Evolutionary conservation across 1,140 invertebrate genomes (phyloP).

Genomic region (Oreohelix idahoensis): DNA sequence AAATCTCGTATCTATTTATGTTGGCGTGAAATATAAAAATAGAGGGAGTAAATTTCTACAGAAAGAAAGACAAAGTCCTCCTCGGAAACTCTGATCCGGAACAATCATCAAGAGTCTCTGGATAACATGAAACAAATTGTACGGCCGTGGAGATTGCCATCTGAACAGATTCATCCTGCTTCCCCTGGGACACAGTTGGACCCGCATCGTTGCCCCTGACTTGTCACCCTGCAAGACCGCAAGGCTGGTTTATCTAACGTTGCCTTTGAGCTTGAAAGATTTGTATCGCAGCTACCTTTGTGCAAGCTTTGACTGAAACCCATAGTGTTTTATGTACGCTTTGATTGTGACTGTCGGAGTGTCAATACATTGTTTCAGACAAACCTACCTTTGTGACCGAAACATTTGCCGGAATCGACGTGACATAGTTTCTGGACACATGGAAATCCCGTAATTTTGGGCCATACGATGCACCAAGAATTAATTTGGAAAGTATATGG

Average conservation of each 20-base stretch:
- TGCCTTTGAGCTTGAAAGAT: background rate
- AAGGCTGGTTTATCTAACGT: background rate
- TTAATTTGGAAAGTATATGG: too few relatives aligned
- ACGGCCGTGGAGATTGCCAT: background rate
- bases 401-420: too few relatives aligned
- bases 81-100: background rate
- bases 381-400: too few relatives aligned
- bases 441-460: too few relatives aligned
- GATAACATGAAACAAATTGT: background rate
- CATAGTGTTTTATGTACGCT: background rate
- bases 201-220: background rate
- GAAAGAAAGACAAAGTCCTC: background rate
- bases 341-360: background rate
- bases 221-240: background rate
- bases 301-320: background rate
- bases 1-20: background rate
- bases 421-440: too few relatives aligned
- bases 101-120: conserved; percentile 7
- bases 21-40: conserved; percentile 7
- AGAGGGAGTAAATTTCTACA: background rate
- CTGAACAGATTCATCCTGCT: background rate
- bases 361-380: background rate
- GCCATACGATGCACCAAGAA: too few relatives aligned
- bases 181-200: background rate
- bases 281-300: background rate